A percentile compares a stretch with the other conserved stretches of the same genome.
Evolutionary conservation across 2,113 vertebrate species (phyloP).

Genomic region (Hyla sarda): DNA sequence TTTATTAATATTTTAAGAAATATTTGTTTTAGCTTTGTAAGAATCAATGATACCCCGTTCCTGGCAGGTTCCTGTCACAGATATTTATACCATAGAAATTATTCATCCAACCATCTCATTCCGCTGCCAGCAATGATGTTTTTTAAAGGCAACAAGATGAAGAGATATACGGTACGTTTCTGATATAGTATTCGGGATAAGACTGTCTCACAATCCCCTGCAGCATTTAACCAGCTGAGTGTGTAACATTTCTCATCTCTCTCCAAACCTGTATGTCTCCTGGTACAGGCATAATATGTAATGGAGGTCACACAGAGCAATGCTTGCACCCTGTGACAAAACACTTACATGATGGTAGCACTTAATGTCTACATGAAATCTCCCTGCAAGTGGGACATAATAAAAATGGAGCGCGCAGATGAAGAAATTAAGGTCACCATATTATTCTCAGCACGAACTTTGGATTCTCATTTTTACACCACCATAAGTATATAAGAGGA

Average conservation of each 20-base stretch:
- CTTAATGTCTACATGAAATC: constrained; percentile 36
- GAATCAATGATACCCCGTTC: constrained; percentile 8
- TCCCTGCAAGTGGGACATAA: constrained; percentile 28
- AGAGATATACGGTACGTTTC: constrained; percentile 28
- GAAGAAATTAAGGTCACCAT: constrained; percentile 43
- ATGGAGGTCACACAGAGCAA: constrained; percentile 42
- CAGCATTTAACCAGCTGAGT: constrained; percentile 49
- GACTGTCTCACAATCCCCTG: constrained; percentile 40
- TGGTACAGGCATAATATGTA: constrained; percentile 27
- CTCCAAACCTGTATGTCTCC: constrained; percentile 37
- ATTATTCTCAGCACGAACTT: constrained; percentile 14
- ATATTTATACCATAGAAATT: constrained; percentile 12
- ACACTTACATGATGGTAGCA: constrained; percentile 30
- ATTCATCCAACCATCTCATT: constrained; percentile 31
- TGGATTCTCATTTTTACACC: constrained; percentile 7
- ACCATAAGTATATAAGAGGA: constrained; percentile 36
- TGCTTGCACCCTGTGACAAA: constrained; percentile 32
- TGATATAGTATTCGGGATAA: constrained; percentile 47
- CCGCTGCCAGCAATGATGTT: constrained; percentile 43
- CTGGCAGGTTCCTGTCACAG: not conserved
- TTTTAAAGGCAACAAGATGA: constrained; percentile 34
- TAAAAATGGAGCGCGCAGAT: constrained; percentile 12
- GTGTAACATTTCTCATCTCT: constrained; percentile 21
- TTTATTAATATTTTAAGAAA: constrained; percentile 24
- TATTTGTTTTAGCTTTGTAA: not conserved